phyloP scores from a whole-genome alignment of 2,888 invertebrate genomes.

The Cephus pulcher region DNA sequence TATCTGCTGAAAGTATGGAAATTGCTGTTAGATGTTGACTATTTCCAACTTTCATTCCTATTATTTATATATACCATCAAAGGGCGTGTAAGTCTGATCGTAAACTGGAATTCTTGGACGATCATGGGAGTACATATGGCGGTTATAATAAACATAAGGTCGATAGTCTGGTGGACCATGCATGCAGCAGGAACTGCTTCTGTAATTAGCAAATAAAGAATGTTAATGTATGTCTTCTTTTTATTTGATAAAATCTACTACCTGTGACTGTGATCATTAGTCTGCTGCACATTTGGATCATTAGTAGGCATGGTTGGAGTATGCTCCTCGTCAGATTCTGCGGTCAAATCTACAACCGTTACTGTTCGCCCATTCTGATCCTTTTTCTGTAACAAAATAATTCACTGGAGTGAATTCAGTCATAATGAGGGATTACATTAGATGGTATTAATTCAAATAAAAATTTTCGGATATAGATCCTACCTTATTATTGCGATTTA shows the following conservation, averaged over 20 bases:
- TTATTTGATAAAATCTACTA: constrained; percentile 17
- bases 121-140: constrained; percentile 33
- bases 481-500: constrained; percentile 52
- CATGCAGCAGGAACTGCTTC: constrained; percentile 42
- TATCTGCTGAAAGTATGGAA: constrained; percentile 24
- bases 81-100: constrained; percentile 33
- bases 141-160: constrained; percentile 35
- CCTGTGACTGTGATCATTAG: constrained; percentile 44
- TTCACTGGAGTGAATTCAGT: background rate
- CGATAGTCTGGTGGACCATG: constrained; percentile 40
- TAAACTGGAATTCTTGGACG: constrained; percentile 36
- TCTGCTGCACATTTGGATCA: constrained; percentile 36
- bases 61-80: constrained; percentile 32
- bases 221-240: background rate
- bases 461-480: background rate
- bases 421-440: background rate
- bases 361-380: constrained; percentile 65
- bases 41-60: background rate
- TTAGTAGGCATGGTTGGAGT: constrained; percentile 33
- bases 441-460: background rate
- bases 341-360: constrained; percentile 71
- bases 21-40: background rate
- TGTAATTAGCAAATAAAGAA: constrained; percentile 25
- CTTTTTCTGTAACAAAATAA: constrained; percentile 14
- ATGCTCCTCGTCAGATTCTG: constrained; percentile 70